phyloP scores from a whole-genome alignment of 2,888 invertebrate species.

The Podabrus alpinus region DNA sequence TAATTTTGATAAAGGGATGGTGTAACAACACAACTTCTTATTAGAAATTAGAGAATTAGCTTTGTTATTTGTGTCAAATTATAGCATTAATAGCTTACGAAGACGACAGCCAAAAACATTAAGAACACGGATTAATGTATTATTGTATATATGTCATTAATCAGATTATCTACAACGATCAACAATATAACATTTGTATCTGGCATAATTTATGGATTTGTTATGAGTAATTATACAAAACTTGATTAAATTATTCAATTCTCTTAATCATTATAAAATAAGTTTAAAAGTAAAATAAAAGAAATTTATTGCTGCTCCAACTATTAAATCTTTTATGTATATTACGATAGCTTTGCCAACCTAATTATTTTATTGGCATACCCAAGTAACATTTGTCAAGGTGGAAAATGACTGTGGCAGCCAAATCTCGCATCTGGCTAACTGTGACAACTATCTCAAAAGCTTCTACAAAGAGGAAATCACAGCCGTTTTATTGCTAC shows the following conservation, averaged over 20 bases:
- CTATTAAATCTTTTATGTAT: no score
- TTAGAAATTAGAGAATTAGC: background rate
- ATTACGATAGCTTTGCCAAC: no score
- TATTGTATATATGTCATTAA: background rate
- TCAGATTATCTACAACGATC: background rate
- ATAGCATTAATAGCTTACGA: background rate
- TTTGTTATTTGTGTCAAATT: background rate
- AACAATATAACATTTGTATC: background rate
- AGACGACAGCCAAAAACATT: background rate
- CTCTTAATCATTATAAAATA: background rate
- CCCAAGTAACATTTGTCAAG: no score
- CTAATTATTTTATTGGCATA: no score
- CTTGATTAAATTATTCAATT: background rate
- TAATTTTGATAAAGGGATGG: background rate
- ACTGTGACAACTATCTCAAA: no score
- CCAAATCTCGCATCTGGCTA: no score
- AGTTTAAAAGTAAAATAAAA: no score
- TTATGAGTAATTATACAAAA: background rate
- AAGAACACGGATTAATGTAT: background rate
- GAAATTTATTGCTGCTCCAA: no score
- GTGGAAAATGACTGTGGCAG: no score
- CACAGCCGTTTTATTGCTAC: no score
- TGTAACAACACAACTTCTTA: background rate
- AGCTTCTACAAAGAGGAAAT: no score
- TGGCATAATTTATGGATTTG: background rate